Evolutionary conservation across 2,797 vertebrate genomes (phyloP), one percentile per base, ranked within the genome.

Genomic region (Syngnathus acus): DNA sequence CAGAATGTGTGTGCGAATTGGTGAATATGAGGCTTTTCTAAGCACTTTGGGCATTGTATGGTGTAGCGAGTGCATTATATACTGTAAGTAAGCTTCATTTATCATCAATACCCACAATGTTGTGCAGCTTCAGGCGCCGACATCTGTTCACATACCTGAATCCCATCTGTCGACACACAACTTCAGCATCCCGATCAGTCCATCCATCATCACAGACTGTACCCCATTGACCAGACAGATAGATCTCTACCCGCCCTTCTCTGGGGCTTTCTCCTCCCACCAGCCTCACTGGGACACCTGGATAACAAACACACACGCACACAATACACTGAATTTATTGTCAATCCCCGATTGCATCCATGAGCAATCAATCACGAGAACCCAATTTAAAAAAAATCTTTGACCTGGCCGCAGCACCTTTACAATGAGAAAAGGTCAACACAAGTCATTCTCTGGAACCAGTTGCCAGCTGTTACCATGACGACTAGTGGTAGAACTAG

Each of bases 131-230:
- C 26, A 55, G 26, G 39, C 39, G 38, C 17, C 21, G 14, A 8
- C 10, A 21, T 38, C 37, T 38, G 37, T 10, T 45, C 39, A 65
- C 72, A 65, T 89, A 99, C 97, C 92, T 95, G 91, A 93, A 93
- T 71, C 97, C 95, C 77, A 99, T 89, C 89, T 99, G 95, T 69
- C 93, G 92, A 78, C 97, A 99, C 73, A 96, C 93, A 79, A 99
- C 97, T 75, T 93, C 90, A 19, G 97, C 97, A 0, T 96, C 93
- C 55, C 85, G 90, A 84, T 99, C 96, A 26, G 91, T 95, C 97
- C 97, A 99, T 74, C 97, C 96, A 9, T 98, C 97, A 73, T 99
- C 97, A 77, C 97, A 99, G 78, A 99, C 90, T 0, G 97, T 98
- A 57, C 97, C 97, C 97, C 97, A 99, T 48, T 93, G 94, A 70